A percentile compares a stretch with the other conserved stretches of the same genome.
phyloP scores from a whole-genome alignment of 2,888 invertebrate genomes.

The Cephus pulcher region DNA sequence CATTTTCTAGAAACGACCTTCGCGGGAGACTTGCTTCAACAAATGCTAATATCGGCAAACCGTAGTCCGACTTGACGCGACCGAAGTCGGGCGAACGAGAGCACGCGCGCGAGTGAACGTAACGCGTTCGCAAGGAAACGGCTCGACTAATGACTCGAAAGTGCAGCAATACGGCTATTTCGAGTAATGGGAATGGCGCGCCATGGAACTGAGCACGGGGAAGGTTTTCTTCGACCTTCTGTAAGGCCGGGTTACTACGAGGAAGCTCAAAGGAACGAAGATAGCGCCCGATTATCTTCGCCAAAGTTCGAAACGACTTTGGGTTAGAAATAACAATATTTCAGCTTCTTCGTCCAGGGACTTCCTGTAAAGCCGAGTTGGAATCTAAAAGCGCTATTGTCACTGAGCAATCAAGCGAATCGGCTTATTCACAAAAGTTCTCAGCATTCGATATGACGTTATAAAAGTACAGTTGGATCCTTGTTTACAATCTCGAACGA shows the following conservation, averaged over 20 bases:
- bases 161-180: neutral
- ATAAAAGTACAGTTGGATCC: neutral
- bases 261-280: neutral
- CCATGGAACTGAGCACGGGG: neutral
- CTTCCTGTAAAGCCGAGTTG: neutral
- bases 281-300: neutral
- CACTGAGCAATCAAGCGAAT: neutral
- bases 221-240: neutral
- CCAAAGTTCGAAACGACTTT: neutral
- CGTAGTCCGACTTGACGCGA: neutral
- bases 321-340: too few species aligned
- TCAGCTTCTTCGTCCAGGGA: neutral
- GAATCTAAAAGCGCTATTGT: neutral
- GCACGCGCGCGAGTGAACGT: neutral
- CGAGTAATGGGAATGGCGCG: neutral
- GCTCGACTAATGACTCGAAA: neutral
- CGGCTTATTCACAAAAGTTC: neutral
- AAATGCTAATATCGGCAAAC: constrained; percentile 4
- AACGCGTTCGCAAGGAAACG: neutral
- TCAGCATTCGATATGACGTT: neutral
- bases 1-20: constrained; percentile 6
- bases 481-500: neutral
- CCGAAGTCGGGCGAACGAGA: neutral
- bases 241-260: neutral
- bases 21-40: constrained; percentile 2